Base-by-base conservation (phyloP, 2,888 invertebrate species). In the Cephus pygmeus region DNA sequence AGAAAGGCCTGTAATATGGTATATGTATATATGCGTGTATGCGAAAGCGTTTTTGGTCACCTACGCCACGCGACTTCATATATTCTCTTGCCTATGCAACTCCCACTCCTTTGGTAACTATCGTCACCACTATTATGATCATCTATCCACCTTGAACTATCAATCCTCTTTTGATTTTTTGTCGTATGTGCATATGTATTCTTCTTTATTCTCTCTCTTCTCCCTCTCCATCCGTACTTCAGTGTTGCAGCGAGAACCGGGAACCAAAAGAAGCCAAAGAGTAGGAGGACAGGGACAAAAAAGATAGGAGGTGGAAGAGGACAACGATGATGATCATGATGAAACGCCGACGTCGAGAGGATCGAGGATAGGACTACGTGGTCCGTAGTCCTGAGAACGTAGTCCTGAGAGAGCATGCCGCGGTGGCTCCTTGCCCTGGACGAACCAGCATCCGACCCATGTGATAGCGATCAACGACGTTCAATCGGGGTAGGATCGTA, bases 361-460 rank as follows among this genome's bases (percentile, higher is more conserved):
- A 69, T 75, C 76, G 71, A 71, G 71, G 79, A 80, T 76, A 76
- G 80, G 74, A 79, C 36, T 76, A 75, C 36, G 80, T 76, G 76
- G 81, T 76, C 69, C 34, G 75, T 75, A 75, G 76, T 68, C 80
- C 74, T 77, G 77, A 69, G 74, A 40, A 68, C 73, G 77, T 74
- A 56, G 73, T 77, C 78, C 69, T 81, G 79, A 79, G 77, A 80
- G 81, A 86, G 84, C 76, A 89, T 87, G 89, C 87, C 83, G 84
- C 87, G 85, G 79, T 88, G 89, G 89, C 83, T 85, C 75, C 81
- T 85, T 73, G 85, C 86, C 80, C 84, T 87, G 80, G 87, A 88
- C 85, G 87, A 88, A 83, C 86, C 87, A 82, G 85, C 87, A 84
- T 88, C 87, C 81, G 83, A 87, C 82, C 85, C 84, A 85, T 87